phyloP scores from a whole-genome alignment of 2,113 vertebrate genomes.

The Bolborhynchus lineola region DNA sequence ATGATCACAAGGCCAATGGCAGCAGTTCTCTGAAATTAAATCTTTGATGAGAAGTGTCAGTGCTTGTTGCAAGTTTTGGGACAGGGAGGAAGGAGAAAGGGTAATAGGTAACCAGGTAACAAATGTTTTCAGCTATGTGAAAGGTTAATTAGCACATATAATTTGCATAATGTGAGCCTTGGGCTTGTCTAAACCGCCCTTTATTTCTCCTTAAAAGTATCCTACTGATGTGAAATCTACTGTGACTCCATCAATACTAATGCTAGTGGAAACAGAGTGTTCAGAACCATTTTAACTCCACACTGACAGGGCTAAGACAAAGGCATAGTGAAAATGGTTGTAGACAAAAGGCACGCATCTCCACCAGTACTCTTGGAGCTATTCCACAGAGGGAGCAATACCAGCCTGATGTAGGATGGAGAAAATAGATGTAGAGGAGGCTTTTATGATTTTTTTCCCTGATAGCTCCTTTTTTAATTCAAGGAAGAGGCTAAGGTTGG shows the following conservation, averaged over 20 bases:
- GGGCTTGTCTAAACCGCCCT: background rate
- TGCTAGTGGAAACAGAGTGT: background rate
- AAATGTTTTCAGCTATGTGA: constrained; percentile 8
- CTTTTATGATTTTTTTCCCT: background rate
- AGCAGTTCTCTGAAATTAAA: constrained; percentile 6
- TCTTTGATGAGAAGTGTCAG: constrained; percentile 24
- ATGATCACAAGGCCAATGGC: constrained; percentile 5
- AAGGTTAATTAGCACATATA: background rate
- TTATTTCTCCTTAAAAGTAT: constrained; percentile 5
- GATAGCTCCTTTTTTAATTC: background rate
- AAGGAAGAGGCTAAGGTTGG: background rate
- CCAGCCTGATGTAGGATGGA: fast-evolving
- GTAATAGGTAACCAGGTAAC: constrained; percentile 24
- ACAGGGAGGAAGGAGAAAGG: background rate
- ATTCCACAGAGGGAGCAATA: background rate
- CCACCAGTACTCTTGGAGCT: background rate
- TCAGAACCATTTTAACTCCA: background rate
- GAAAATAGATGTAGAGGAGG: background rate
- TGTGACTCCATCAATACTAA: background rate
- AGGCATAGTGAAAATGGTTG: background rate
- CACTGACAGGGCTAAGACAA: background rate
- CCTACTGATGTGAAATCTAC: background rate
- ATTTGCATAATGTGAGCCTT: constrained; percentile 19
- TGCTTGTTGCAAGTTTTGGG: background rate
- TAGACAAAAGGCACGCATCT: background rate